These are phyloP conservation scores for Sceloporus tristichus DNA, from an alignment of 2,113 vertebrate species.

Conservation along the genomic window DNA sequence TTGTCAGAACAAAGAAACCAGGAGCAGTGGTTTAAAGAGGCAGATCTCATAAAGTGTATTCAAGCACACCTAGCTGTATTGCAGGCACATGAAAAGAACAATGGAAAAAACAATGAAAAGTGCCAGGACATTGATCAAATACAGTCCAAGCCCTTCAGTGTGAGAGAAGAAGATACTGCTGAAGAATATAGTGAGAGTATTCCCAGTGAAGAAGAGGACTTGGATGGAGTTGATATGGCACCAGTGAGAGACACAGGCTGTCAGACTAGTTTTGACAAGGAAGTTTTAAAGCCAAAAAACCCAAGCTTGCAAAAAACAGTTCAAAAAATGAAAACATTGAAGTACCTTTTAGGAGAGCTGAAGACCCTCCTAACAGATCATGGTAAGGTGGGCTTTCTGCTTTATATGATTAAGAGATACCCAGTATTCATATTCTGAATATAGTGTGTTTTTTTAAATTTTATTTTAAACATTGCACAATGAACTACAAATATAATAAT, in stretches of 20 bases:
- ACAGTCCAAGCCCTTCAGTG: conserved; percentile 27
- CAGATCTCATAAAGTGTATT: conserved; percentile 71
- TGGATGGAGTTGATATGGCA: conserved; percentile 61
- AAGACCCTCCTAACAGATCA: conserved; percentile 82
- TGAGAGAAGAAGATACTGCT: conserved; percentile 48
- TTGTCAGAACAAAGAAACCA: conserved; percentile 48
- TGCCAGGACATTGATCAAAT: conserved; percentile 21
- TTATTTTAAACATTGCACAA: background rate
- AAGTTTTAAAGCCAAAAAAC: conserved; percentile 66
- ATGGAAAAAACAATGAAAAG: conserved; percentile 14
- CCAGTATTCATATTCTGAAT: background rate
- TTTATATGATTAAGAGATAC: background rate
- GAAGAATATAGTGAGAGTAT: conserved; percentile 64
- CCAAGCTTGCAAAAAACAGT: conserved; percentile 71
- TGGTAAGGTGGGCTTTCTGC: conserved; percentile 75
- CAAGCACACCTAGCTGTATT: conserved; percentile 75
- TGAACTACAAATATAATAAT: background rate
- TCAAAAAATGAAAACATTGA: conserved; percentile 76
- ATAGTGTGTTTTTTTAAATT: background rate
- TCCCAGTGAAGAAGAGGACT: conserved; percentile 71
- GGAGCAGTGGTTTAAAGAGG: conserved; percentile 62
- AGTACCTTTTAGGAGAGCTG: conserved; percentile 86
- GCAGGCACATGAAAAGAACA: conserved; percentile 56
- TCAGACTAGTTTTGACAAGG: conserved; percentile 68
- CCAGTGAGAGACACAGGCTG: conserved; percentile 77